These are phyloP conservation scores for Halyomorpha halys DNA, from an alignment of 1,140 invertebrate species.

Conservation along the genomic window DNA sequence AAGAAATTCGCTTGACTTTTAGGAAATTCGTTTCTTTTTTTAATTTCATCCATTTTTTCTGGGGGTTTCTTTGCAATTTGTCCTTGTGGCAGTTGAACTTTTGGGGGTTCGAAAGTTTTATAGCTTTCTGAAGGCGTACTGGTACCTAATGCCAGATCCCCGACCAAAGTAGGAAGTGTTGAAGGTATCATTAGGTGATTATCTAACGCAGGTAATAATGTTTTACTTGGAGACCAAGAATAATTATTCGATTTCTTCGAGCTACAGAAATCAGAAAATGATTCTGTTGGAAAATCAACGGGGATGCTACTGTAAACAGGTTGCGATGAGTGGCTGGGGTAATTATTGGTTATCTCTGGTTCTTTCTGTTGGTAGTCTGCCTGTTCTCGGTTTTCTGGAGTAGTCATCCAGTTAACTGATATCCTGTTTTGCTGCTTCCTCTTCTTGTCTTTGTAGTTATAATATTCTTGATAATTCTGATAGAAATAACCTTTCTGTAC, in stretches of 20 bases:
- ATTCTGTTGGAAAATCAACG: constrained; percentile 18
- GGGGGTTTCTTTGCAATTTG: constrained; percentile 14
- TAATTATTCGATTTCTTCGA: constrained; percentile 27
- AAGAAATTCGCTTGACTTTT: constrained; percentile 38
- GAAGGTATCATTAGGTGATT: constrained; percentile 33
- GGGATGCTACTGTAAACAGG: background rate
- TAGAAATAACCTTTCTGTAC: constrained; percentile 7
- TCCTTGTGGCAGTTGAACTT: background rate
- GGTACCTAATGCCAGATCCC: constrained; percentile 35
- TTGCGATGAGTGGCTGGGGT: background rate
- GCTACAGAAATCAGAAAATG: constrained; percentile 20
- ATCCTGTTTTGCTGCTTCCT: constrained; percentile 21
- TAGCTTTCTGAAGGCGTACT: constrained; percentile 25
- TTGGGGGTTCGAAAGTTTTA: constrained; percentile 14
- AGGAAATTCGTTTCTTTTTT: constrained; percentile 18
- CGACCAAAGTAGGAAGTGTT: constrained; percentile 35
- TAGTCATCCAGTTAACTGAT: constrained; percentile 53
- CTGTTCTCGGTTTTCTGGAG: constrained; percentile 36
- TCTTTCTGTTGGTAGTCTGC: constrained; percentile 1
- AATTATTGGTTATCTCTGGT: background rate
- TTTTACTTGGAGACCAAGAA: constrained; percentile 32
- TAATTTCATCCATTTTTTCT: constrained; percentile 18
- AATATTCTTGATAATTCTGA: constrained; percentile 17
- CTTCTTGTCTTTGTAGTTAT: constrained; percentile 23
- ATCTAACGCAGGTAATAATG: constrained; percentile 30